Base-by-base conservation (phyloP, 2,888 invertebrate genomes). In the Ferrisia virgata region DNA sequence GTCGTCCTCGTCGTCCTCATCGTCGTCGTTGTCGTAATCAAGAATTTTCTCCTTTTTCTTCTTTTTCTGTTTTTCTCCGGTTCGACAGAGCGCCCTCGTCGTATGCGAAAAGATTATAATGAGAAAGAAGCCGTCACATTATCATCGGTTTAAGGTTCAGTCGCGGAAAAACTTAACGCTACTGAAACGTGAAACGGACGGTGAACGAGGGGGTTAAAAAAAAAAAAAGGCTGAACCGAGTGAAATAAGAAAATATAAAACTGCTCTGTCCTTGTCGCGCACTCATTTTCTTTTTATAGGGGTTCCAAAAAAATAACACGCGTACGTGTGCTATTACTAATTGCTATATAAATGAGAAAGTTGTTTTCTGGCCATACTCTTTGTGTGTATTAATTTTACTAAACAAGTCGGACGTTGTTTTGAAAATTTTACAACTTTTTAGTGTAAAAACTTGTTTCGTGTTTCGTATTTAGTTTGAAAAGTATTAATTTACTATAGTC, bases 171-270 rank as follows among this genome's bases (percentile, higher is more conserved):
- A 83, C 72, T 81, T 81, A 82, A 40, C 72, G 83, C 47, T 47
- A 43, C 43, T 76, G 72, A 83, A 83, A 76, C 83, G 83, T 40
- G 72, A 76, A 47, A 83, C 83, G 83, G 83, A 25, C 47, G 31
- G 76, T 76, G 83, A 76, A 25, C 47, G 31, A 47, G 83, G 72
- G 72, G 47, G 58, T 81, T 36, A 28, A 82, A 82, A 83, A 83
- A 64, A 28, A 82, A 82, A 83, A 83, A 83, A 72, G 76, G 83
- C 83, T 83, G 83, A 83, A 69, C 83, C 72, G 83, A 83, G 83
- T 83, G 83, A 83, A 83, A 83, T 83, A 83, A 83, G 83, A 83
- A 83, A 83, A 76, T 83, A 83, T 83, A 72, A 83, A 82, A 82
- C 64, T 15, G 43, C 76, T 83, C 43, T 18, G 76, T 83, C 83